Conservation (phyloP, 2,113 vertebrate species). For the Arvicanthis niloticus region DNA sequence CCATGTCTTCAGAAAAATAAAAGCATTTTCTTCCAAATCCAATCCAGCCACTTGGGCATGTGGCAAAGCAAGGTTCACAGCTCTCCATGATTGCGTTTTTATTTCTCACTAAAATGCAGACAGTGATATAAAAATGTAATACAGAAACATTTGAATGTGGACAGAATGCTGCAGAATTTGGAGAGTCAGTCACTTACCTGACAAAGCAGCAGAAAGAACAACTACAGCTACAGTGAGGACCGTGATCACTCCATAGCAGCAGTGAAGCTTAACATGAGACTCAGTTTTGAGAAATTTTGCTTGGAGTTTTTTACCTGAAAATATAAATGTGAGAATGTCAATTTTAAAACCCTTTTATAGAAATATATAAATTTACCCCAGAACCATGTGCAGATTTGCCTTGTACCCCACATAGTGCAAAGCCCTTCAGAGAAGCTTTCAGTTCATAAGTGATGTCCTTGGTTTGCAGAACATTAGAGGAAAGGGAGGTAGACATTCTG, state of each 20-base stretch:
- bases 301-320: background rate
- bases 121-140: background rate
- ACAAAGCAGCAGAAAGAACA: rapidly evolving
- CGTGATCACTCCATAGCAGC: rapidly evolving
- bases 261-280: rapidly evolving
- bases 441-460: no score
- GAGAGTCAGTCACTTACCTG: background rate
- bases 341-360: background rate
- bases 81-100: rapidly evolving
- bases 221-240: rapidly evolving
- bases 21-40: slow-evolving; percentile 46
- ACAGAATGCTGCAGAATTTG: no score
- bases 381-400: background rate
- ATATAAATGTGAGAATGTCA: background rate
- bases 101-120: background rate
- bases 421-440: no score
- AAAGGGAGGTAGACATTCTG: no score
- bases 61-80: background rate
- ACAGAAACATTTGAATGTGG: background rate
- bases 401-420: no score
- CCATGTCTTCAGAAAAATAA: slow-evolving; percentile 49
- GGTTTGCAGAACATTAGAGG: no score
- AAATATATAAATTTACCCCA: background rate
- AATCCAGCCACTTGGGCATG: slow-evolving; percentile 40
- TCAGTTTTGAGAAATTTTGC: rapidly evolving